Evolutionary conservation across 2,113 vertebrate species (phyloP).

Genomic region (Chloebia gouldiae): DNA sequence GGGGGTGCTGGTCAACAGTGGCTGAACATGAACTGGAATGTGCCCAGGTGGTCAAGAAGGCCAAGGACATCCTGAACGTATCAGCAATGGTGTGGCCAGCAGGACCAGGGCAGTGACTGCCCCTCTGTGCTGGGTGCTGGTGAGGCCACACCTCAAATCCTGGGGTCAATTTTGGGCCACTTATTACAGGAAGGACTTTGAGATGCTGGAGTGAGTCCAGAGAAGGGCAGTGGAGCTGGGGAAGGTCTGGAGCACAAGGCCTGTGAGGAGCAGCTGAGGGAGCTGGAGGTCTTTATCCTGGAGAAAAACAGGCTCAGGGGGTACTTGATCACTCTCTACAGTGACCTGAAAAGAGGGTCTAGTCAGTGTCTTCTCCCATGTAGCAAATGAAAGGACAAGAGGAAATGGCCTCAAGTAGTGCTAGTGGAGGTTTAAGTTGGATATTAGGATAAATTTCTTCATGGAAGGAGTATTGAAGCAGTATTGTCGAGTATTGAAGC

Average conservation of each 20-base stretch:
- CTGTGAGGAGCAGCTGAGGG: background rate
- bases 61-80: background rate
- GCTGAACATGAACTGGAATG: background rate
- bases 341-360: background rate
- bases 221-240: fast-evolving
- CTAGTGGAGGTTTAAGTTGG: background rate
- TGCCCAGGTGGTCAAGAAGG: background rate
- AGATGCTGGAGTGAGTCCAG: background rate
- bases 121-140: background rate
- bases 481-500: background rate
- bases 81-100: background rate
- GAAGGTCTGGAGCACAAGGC: background rate
- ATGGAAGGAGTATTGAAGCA: background rate
- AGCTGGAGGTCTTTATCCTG: background rate
- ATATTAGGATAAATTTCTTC: background rate
- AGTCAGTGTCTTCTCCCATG: background rate
- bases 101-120: background rate
- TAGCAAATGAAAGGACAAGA: background rate
- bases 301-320: background rate
- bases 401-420: background rate
- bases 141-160: too few relatives aligned
- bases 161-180: background rate
- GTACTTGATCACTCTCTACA: background rate
- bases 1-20: fast-evolving
- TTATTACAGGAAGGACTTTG: background rate